These are phyloP conservation scores for Nycticryphes semicollaris DNA, from an alignment of 2,113 vertebrate species.

Conservation along the genomic window DNA sequence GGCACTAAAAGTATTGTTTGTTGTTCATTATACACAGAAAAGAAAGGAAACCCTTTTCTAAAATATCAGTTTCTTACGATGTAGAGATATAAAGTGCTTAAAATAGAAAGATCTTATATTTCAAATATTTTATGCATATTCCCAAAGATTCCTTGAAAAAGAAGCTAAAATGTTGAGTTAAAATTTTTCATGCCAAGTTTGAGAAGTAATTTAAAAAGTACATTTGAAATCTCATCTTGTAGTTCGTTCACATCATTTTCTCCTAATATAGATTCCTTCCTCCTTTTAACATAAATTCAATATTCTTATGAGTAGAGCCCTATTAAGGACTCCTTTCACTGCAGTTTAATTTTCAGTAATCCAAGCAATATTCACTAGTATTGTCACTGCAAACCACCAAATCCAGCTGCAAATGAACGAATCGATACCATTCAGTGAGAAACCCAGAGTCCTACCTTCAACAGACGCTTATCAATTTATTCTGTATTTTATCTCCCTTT, in stretches of 20 bases:
- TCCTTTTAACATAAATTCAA: conserved; percentile 38
- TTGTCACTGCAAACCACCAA: not conserved
- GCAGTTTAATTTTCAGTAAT: conserved; percentile 18
- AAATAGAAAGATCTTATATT: not conserved
- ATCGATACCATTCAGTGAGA: not conserved
- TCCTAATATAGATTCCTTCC: conserved; percentile 15
- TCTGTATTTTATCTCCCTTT: not conserved
- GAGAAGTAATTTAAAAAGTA: conserved; percentile 17
- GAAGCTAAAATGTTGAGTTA: not conserved
- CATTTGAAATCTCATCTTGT: conserved; percentile 7
- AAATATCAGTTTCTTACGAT: not conserved
- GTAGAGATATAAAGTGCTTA: not conserved
- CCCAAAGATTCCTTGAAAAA: not conserved
- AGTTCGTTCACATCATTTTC: not conserved
- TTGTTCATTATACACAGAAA: not conserved
- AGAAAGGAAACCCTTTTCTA: not conserved
- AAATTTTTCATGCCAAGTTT: not conserved
- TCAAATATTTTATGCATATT: not conserved
- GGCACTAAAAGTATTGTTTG: not conserved
- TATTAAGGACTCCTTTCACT: not conserved
- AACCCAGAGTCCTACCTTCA: not conserved
- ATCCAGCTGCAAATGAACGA: not conserved
- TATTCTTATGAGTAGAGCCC: conserved; percentile 8
- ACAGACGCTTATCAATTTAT: conserved; percentile 5
- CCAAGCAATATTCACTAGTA: conserved; percentile 9